A percentile compares a stretch with the other conserved stretches of the same genome.
Conservation (phyloP, 2,888 invertebrate genomes). For the Megastigmus dorsalis region DNA sequence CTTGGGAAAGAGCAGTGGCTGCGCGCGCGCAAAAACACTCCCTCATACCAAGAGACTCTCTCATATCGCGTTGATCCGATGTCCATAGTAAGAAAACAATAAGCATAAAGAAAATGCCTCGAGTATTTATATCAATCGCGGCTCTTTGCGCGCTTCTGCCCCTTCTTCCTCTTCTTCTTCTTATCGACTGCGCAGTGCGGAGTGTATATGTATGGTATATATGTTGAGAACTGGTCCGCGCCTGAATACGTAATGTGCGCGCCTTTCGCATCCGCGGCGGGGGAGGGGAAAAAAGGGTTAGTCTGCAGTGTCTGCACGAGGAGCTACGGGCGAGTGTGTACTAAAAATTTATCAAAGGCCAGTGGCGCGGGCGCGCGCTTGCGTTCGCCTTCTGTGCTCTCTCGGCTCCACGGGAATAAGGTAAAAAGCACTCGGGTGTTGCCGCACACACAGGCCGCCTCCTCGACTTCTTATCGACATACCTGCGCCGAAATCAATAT, state of each 20-base stretch:
- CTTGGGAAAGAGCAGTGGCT: too few relatives aligned
- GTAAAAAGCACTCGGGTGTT: slow-evolving; percentile 26
- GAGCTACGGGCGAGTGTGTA: too few relatives aligned
- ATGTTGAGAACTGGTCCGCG: slow-evolving; percentile 36
- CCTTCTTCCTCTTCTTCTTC: too few relatives aligned
- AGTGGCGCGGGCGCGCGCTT: not conserved
- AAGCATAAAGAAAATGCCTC: slow-evolving; percentile 26
- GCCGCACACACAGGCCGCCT: too few relatives aligned
- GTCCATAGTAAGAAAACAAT: slow-evolving; percentile 42
- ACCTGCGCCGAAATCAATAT: slow-evolving; percentile 39
- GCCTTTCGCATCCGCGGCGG: slow-evolving; percentile 9
- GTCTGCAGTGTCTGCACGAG: too few relatives aligned
- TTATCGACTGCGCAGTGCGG: slow-evolving; percentile 6
- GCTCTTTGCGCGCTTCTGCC: too few relatives aligned
- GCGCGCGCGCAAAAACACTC: too few relatives aligned
- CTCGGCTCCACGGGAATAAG: not conserved
- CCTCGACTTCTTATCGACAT: slow-evolving; percentile 23
- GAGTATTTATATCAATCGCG: slow-evolving; percentile 42
- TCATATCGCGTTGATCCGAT: too few relatives aligned
- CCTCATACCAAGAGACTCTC: too few relatives aligned
- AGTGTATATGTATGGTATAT: too few relatives aligned
- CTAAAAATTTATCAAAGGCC: slow-evolving; percentile 49
- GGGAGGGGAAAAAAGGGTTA: slow-evolving; percentile 23
- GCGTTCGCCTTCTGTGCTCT: too few relatives aligned
- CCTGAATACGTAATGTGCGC: slow-evolving; percentile 32